phyloP scores from a whole-genome alignment of 2,888 invertebrate species.

The Drosophila paramelanica region DNA sequence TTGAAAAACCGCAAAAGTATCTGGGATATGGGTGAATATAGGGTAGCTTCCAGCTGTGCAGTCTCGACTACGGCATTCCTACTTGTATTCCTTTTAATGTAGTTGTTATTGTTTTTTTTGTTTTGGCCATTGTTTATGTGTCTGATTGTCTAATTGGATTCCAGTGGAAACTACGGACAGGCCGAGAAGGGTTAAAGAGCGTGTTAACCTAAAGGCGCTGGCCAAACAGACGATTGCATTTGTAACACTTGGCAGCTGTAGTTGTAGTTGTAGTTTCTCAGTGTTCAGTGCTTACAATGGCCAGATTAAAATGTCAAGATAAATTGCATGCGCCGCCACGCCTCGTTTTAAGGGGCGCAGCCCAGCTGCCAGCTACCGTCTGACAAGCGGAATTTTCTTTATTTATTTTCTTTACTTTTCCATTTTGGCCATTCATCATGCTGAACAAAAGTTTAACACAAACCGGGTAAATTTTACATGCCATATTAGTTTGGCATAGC shows the following conservation, averaged over 20 bases:
- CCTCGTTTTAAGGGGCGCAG: slow-evolving; percentile 31
- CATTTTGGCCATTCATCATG: slow-evolving; percentile 54
- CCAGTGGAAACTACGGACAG: slow-evolving; percentile 3
- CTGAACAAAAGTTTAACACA: slow-evolving; percentile 36
- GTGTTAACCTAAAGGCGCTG: slow-evolving; percentile 50
- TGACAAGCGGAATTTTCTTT: slow-evolving; percentile 49
- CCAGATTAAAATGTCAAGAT: slow-evolving; percentile 74
- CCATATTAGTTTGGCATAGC: slow-evolving; percentile 52
- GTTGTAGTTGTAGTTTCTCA: slow-evolving; percentile 22
- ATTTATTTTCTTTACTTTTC: slow-evolving; percentile 26
- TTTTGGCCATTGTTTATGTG: slow-evolving; percentile 59
- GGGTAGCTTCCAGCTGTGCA: background rate
- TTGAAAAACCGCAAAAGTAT: too few relatives aligned
- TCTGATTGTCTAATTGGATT: slow-evolving; percentile 76
- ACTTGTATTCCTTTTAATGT: slow-evolving; percentile 17
- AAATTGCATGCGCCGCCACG: slow-evolving; percentile 59
- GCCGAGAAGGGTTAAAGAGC: slow-evolving; percentile 33
- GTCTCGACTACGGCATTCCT: background rate
- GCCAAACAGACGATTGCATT: slow-evolving; percentile 27
- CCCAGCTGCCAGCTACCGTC: slow-evolving; percentile 44
- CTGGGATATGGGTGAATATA: background rate
- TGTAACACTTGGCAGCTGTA: slow-evolving; percentile 31
- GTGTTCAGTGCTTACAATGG: slow-evolving; percentile 36
- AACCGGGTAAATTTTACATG: slow-evolving; percentile 38
- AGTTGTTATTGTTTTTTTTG: slow-evolving; percentile 18